Evolutionary conservation across 2,113 vertebrate species (phyloP), one percentile per base, ranked within the genome.

Genomic region (Macroglossus sobrinus): DNA sequence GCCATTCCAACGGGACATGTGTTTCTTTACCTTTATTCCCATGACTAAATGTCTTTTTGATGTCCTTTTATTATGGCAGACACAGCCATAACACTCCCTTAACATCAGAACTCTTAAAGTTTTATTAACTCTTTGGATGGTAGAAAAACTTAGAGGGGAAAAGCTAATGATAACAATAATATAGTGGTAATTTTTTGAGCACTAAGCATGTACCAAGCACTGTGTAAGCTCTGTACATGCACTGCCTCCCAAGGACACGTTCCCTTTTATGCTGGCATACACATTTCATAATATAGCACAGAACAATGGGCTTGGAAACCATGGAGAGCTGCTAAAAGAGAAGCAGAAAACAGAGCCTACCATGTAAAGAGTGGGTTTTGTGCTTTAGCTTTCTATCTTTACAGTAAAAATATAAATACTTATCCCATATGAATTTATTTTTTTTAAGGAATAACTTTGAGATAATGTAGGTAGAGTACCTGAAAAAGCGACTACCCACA

Each of bases 31-130:
- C 96, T 98, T 98, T 98, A 98, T 97, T 98, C 97, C 98, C 97
- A 98, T 97, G 97, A 98, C 98, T 98, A 98, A 98, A 98, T 97
- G 96, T 97, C 97, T 98, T 98, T 98, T 97, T 98, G 97, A 96
- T 97, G 97, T 96, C 98, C 98, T 98, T 97, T 98, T 97, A 97
- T 95, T 84, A 43, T 79, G 97, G 98, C 95, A 98, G 97, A 98
- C 94, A 96, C 75, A 96, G 95, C 95, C 95, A 91, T 76, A 97
- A 95, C 81, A 97, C 96, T 98, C 97, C 97, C 85, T 84, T 95
- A 97, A 84, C 35, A 95, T 74, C 78, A 98, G 95, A 96, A 96
- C 74, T 80, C 84, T 82, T 94, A 35, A 85, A 92, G 86, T 84
- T 96, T 55, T 81, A 64, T 97, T 98, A 98, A 98, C 92, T 97